Conservation (phyloP, 2,113 vertebrate species). For the Maccullochella peelii region DNA sequence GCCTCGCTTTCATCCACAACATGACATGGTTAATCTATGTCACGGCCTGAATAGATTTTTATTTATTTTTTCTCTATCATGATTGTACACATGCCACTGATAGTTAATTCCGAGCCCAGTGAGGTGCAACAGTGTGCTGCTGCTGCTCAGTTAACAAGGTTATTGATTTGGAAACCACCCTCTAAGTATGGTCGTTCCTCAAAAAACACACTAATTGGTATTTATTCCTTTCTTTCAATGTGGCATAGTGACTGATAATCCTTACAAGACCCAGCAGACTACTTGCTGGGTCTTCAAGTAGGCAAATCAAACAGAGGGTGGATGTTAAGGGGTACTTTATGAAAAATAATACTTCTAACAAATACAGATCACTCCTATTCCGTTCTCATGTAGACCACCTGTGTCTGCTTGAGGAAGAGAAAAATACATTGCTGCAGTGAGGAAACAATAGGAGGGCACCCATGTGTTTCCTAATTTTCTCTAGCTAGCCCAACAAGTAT, state of each 20-base stretch:
- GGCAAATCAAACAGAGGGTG: conserved; percentile 21
- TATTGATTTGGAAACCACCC: conserved; percentile 75
- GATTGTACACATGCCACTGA: conserved; percentile 43
- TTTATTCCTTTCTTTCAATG: conserved; percentile 58
- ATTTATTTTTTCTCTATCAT: conserved; percentile 40
- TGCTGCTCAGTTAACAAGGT: conserved; percentile 69
- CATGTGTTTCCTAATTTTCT: conserved; percentile 30
- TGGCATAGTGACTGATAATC: conserved; percentile 33
- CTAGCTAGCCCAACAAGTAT: conserved; percentile 44
- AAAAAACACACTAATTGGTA: conserved; percentile 70
- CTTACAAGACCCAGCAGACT: conserved; percentile 20
- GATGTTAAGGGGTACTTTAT: conserved; percentile 31
- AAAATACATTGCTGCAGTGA: neutral
- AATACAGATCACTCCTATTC: conserved; percentile 23
- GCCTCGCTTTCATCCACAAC: conserved; percentile 38
- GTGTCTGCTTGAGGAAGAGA: conserved; percentile 33
- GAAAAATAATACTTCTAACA: conserved; percentile 31
- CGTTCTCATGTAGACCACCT: conserved; percentile 44
- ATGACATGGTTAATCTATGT: conserved; percentile 56
- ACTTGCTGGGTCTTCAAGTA: conserved; percentile 31
- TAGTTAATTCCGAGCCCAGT: conserved; percentile 61
- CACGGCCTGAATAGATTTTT: conserved; percentile 50
- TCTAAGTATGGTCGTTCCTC: conserved; percentile 36
- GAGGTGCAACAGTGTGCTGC: conserved; percentile 54
- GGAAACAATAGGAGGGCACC: conserved; percentile 32